Conservation (phyloP, 2,797 vertebrate species). For the Xiphophorus birchmanni region DNA sequence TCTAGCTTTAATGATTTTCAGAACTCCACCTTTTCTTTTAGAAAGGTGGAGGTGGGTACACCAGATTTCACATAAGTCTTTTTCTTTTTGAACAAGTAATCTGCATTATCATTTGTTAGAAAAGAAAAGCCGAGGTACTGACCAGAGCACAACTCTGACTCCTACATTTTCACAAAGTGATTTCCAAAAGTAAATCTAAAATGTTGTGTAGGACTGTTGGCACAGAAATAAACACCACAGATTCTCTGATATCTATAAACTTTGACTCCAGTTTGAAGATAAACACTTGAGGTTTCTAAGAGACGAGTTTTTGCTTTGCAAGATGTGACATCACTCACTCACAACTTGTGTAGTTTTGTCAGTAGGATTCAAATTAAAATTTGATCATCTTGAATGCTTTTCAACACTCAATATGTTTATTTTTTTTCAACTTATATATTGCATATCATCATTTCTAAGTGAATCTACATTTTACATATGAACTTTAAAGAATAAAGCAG, state of each 20-base stretch:
- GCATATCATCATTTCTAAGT: background rate
- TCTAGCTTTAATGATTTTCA: background rate
- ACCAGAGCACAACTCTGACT: background rate
- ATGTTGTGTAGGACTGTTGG: constrained; percentile 2
- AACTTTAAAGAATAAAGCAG: background rate
- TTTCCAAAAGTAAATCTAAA: background rate
- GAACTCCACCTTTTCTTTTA: background rate
- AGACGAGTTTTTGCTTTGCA: constrained; percentile 29
- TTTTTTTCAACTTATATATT: background rate
- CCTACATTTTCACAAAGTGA: background rate
- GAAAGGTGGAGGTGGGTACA: background rate
- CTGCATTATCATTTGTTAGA: background rate
- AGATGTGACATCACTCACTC: constrained; percentile 6
- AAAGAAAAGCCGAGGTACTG: background rate
- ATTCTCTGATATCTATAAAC: constrained; percentile 61
- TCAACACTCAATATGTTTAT: background rate
- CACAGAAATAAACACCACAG: background rate
- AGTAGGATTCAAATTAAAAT: background rate
- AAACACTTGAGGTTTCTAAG: constrained; percentile 61
- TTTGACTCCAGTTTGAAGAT: constrained; percentile 39
- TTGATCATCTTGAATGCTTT: background rate
- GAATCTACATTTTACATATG: background rate
- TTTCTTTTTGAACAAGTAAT: too few species aligned
- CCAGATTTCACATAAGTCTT: background rate
- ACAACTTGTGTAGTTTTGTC: background rate